Evolutionary conservation across 2,888 invertebrate genomes (phyloP), one percentile per base, ranked within the genome.

Genomic region (Folsomia candida): DNA sequence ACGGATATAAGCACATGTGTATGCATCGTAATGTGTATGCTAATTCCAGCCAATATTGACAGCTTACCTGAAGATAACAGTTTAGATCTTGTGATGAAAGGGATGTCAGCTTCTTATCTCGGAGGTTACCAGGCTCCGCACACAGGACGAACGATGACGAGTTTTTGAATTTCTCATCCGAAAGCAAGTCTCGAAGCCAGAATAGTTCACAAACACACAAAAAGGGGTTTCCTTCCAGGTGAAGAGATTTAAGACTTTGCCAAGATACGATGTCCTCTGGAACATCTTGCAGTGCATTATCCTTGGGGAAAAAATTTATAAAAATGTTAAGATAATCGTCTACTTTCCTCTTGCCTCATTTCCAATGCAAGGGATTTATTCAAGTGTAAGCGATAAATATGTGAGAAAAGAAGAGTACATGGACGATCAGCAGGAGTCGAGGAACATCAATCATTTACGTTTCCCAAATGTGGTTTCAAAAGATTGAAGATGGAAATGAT

Each of bases 161-260:
- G 63, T 76, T 80, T 59, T 70, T 67, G 58, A 75, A 72, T 66
- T 72, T 70, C 26, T 67, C 72, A 47, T 75, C 70, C 27, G 65
- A 29, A 9, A 80, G 73, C 4, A 92, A 84, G 79, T 90, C 89
- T 66, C 90, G 87, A 51, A 94, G 85, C 93, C 93, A 94, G 70
- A 91, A 83, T 29, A 93, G 83, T 73, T 89, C 88, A 81, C 94
- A 94, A 81, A 91, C 90, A 82, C 94, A 94, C 71, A 88, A 86
- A 65, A 94, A 85, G 0, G 92, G 92, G 81, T 93, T 93, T 81
- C 93, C 92, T 1, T 91, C 89, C 51, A 94, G 85, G 81, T 93
- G 93, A 22, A 94, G 83, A 22, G 88, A 87, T 63, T 89, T 87
- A 47, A 93, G 84, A 81, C 92, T 92, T 76, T 88, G 89, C 87